These are phyloP conservation scores for Spodoptera littoralis DNA, from an alignment of 2,888 invertebrate genomes.

Conservation along the genomic window DNA sequence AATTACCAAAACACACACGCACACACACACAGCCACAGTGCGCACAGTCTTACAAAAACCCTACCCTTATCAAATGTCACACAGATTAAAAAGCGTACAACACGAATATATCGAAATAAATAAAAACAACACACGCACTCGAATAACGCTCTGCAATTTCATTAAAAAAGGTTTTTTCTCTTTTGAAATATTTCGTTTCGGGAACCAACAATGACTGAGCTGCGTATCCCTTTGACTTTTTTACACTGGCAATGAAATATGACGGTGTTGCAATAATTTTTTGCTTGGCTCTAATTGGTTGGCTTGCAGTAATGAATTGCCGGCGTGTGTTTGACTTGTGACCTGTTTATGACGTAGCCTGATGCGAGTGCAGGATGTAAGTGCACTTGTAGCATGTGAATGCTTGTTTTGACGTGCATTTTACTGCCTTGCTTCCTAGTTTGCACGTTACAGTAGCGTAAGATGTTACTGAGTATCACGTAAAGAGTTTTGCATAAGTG, in stretches of 20 bases:
- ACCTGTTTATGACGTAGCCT: conserved; percentile 32
- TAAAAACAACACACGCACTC: conserved; percentile 44
- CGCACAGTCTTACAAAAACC: conserved; percentile 14
- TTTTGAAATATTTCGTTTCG: conserved; percentile 39
- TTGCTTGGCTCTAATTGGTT: conserved; percentile 71
- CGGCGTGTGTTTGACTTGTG: conserved; percentile 43
- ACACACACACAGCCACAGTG: background rate
- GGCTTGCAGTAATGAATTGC: conserved; percentile 58
- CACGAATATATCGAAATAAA: conserved; percentile 52
- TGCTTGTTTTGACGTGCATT: conserved; percentile 15
- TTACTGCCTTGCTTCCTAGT: background rate
- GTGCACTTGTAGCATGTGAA: conserved; percentile 19
- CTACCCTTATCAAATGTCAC: conserved; percentile 55
- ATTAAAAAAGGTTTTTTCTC: conserved; percentile 48
- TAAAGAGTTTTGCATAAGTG: background rate
- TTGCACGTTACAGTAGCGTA: conserved; percentile 2
- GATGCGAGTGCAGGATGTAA: conserved; percentile 25
- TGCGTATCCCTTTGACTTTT: conserved; percentile 45
- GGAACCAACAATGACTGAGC: conserved; percentile 43
- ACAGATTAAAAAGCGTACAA: conserved; percentile 45
- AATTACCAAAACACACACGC: conserved; percentile 10
- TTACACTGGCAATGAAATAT: conserved; percentile 57
- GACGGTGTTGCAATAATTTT: conserved; percentile 67
- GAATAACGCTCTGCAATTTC: conserved; percentile 42
- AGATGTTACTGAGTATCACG: conserved; percentile 9